Evolutionary conservation across 2,113 vertebrate genomes (phyloP), one percentile per base, ranked within the genome.

Genomic region (Oreotrochilus melanogaster): DNA sequence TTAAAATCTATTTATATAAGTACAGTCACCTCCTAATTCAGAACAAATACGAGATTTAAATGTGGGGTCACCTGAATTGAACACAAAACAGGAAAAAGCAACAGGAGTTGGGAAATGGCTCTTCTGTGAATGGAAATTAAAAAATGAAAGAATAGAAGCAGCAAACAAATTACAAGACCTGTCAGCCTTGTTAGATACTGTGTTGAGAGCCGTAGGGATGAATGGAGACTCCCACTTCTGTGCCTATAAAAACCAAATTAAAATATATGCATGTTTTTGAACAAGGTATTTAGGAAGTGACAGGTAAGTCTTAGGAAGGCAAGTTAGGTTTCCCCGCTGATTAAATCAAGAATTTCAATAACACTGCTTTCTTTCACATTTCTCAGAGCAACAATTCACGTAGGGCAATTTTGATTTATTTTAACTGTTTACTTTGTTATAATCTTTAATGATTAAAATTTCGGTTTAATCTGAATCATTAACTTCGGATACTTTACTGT

Each of bases 91-190:
- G 74, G 74, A 93, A 43, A 88, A 93, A 93, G 60, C 83, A 88
- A 92, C 94, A 93, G 58, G 64, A 95, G 60, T 60, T 64, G 67
- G 82, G 95, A 76, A 92, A 92, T 6, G 11, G 67, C n/a, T 93
- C 88, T 83, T 94, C 90, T 88, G 85, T 94, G 88, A 95, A 66
- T 27, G 22, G 27, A 83, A 93, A 92, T n/a, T n/a, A 91, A 91
- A 78, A 79, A 96, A 79, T 0, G 3, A 62, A 93, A 96, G 85
- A 97, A 93, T 67, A 88, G 78, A 93, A 93, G 88, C 48, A 90
- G 85, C 78, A 97, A 96, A 96, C 82, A 94, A 96, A 94, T 93
- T 93, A 89, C 75, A 86, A 86, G 75, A 90, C 78, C 72, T 90
- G 88, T 89, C 94, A 96, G 6, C 85, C 82, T 78, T 64, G n/a